A percentile compares a stretch with the other conserved stretches of the same genome.
Conservation (phyloP, 35 echinoderm and acorn worm species). For the Hemicentrotus pulcherrimus region DNA sequence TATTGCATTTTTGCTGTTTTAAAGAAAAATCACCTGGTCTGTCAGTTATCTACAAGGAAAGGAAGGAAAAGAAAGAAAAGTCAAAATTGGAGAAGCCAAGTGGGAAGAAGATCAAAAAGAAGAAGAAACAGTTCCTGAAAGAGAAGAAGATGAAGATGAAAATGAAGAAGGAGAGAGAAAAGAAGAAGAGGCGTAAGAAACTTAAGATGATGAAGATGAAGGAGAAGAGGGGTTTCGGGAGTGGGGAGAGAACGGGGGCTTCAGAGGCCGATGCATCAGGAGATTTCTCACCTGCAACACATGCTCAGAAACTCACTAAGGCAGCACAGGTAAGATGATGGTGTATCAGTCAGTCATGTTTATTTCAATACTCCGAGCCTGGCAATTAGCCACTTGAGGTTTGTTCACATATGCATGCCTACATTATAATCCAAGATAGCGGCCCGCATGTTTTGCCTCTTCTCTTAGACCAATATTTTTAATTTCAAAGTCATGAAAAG, state of each 20-base stretch:
- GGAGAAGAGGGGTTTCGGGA: conserved; percentile 18
- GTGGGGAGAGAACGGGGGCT: background rate
- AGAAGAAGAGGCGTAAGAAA: conserved; percentile 31
- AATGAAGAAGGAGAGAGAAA: conserved; percentile 57
- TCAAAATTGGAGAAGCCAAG: conserved; percentile 57
- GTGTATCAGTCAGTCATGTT: too few relatives aligned
- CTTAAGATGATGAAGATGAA: conserved; percentile 59
- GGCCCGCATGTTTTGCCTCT: too few relatives aligned
- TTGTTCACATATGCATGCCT: too few relatives aligned
- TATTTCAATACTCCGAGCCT: too few relatives aligned
- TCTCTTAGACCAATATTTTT: too few relatives aligned
- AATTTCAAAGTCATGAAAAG: too few relatives aligned
- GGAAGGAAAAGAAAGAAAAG: conserved; percentile 64
- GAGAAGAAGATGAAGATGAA: conserved; percentile 71
- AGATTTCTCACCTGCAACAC: background rate
- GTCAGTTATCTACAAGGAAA: conserved; percentile 73
- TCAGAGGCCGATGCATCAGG: background rate
- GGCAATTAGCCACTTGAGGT: too few relatives aligned
- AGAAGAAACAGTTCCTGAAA: conserved; percentile 63
- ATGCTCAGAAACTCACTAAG: background rate
- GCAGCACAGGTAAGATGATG: background rate
- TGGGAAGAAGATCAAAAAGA: conserved; percentile 74
- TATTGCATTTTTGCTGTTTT: background rate
- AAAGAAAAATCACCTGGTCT: conserved; percentile 71
- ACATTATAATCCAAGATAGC: too few relatives aligned